Evolutionary conservation across 2,113 vertebrate species (phyloP).

Genomic region (Piprites chloris): DNA sequence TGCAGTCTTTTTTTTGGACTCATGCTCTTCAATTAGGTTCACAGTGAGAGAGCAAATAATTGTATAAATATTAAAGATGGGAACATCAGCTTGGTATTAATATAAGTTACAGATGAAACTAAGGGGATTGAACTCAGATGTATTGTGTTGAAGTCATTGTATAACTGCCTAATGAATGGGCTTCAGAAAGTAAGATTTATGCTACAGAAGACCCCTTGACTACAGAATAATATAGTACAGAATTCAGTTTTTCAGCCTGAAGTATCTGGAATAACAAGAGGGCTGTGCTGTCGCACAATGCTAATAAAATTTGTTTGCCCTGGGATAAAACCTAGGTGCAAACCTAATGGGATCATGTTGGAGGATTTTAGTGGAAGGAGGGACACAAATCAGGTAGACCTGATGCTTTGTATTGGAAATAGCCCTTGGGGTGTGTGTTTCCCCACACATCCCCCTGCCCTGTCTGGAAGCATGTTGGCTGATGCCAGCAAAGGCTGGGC

Average conservation of each 20-base stretch:
- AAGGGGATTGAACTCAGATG: background rate
- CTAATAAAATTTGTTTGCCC: background rate
- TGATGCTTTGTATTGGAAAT: background rate
- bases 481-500: background rate
- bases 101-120: background rate
- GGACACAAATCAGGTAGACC: background rate
- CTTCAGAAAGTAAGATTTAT: background rate
- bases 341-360: background rate
- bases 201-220: background rate
- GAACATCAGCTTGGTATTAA: background rate
- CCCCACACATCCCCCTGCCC: rapidly evolving
- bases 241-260: background rate
- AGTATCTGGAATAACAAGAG: background rate
- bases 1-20: background rate
- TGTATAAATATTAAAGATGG: background rate
- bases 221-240: background rate
- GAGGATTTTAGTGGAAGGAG: background rate
- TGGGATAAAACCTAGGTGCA: background rate
- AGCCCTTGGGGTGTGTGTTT: background rate
- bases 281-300: rapidly evolving
- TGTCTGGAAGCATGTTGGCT: background rate
- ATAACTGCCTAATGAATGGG: background rate
- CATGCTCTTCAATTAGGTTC: background rate
- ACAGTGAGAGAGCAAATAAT: background rate
- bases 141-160: background rate